Conservation (phyloP, 2,888 invertebrate species). For the Coenonympha arcania region DNA sequence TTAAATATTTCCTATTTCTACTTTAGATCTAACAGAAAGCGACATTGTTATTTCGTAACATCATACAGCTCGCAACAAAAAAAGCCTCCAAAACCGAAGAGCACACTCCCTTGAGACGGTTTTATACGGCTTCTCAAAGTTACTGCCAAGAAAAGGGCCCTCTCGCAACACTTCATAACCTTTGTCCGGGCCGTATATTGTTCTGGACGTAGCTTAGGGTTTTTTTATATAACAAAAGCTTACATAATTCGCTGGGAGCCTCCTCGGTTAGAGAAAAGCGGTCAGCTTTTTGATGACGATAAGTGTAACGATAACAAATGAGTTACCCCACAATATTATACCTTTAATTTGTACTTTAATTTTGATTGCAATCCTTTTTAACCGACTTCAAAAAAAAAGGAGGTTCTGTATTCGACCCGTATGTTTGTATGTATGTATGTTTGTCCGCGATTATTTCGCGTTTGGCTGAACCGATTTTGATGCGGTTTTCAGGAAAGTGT, state of each 20-base stretch:
- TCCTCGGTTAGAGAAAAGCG: conserved; percentile 21
- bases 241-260: conserved; percentile 22
- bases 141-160: conserved; percentile 26
- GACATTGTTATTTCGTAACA: neutral
- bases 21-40: too few relatives aligned
- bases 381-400: too few relatives aligned
- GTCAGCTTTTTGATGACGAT: conserved; percentile 3
- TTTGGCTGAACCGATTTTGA: too few relatives aligned
- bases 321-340: neutral
- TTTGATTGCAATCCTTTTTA: too few relatives aligned
- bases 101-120: conserved; percentile 11
- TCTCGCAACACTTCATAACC: conserved; percentile 28
- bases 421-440: too few relatives aligned
- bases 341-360: neutral
- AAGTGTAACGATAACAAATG: neutral
- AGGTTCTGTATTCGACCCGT: too few relatives aligned
- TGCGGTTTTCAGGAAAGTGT: too few relatives aligned
- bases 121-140: conserved; percentile 21
- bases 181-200: conserved; percentile 29
- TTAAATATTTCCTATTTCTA: too few relatives aligned
- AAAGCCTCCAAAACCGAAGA: neutral
- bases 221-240: conserved; percentile 26
- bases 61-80: neutral
- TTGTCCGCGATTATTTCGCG: too few relatives aligned
- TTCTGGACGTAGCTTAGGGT: conserved; percentile 24